Percentiles rank a stretch among this genome's conserved stretches.
Evolutionary conservation across 1,140 invertebrate species (phyloP).

Genomic region (Planococcus citri): DNA sequence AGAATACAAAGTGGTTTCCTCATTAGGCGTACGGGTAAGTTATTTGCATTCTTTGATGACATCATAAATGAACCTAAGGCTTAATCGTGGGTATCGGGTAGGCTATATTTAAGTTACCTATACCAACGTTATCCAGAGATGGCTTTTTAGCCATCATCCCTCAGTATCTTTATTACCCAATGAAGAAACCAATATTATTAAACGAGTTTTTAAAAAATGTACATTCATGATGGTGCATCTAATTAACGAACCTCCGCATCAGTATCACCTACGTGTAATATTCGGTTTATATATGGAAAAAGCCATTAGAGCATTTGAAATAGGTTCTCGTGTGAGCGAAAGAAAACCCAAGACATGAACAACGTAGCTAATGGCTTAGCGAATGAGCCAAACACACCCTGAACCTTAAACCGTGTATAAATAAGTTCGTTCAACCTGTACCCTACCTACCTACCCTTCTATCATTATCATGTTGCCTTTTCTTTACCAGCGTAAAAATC

Average conservation of each 20-base stretch:
- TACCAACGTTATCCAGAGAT: no score
- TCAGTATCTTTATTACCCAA: no score
- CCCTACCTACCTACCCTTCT: background rate
- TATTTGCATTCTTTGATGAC: no score
- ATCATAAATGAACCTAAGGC: no score
- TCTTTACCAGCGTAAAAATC: conserved; percentile 13
- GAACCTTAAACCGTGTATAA: background rate
- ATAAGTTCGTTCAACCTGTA: conserved; percentile 16
- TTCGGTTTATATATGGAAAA: background rate
- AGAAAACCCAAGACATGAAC: background rate
- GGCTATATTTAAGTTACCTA: no score
- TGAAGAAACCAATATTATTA: no score
- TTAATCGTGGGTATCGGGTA: no score
- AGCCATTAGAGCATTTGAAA: background rate
- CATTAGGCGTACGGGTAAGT: no score
- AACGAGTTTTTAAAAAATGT: background rate
- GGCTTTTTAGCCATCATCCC: no score
- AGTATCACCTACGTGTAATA: background rate
- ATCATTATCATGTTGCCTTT: background rate
- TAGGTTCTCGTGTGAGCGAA: background rate
- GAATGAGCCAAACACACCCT: conserved; percentile 13
- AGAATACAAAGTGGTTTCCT: no score
- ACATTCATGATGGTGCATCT: background rate
- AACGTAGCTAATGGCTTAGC: background rate
- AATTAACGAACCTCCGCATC: conserved; percentile 9